A percentile compares a stretch with the other conserved stretches of the same genome.
Evolutionary conservation across 2,113 vertebrate species (phyloP).

Genomic region (Salminus brasiliensis): DNA sequence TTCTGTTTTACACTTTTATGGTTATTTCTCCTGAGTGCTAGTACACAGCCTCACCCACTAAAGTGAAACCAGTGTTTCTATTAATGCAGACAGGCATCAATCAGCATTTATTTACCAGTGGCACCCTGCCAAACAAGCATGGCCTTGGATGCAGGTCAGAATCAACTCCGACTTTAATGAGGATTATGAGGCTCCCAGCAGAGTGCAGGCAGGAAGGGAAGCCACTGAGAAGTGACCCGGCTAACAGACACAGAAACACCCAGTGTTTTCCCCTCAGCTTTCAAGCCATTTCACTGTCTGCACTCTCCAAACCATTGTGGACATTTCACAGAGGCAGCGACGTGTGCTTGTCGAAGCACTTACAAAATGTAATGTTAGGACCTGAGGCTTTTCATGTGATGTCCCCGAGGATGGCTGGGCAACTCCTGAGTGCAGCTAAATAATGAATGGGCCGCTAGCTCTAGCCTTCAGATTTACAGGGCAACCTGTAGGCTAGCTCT

Average conservation of each 20-base stretch:
- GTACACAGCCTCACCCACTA: not conserved
- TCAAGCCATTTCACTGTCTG: constrained; percentile 21
- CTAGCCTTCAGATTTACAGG: not conserved
- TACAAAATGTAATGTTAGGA: constrained; percentile 1
- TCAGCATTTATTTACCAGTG: constrained; percentile 28
- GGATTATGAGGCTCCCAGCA: constrained; percentile 31
- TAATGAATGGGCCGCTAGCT: constrained; percentile 16
- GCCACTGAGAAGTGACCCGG: constrained; percentile 11
- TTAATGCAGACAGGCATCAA: constrained; percentile 25
- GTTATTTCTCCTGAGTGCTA: not conserved
- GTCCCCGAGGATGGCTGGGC: constrained; percentile 1
- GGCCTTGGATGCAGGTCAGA: constrained; percentile 29
- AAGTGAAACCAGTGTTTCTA: constrained; percentile 8
- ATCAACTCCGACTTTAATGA: constrained; percentile 32
- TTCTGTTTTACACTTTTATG: constrained; percentile 11
- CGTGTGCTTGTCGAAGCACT: not conserved
- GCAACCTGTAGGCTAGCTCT: constrained; percentile 2
- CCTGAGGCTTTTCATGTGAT: not conserved
- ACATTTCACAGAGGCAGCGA: constrained; percentile 19
- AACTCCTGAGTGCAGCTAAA: constrained; percentile 22
- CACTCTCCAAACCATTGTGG: constrained; percentile 11
- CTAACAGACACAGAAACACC: not conserved
- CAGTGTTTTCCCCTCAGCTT: constrained; percentile 14
- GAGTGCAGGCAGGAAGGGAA: not conserved
- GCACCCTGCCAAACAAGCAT: constrained; percentile 31